A percentile compares a stretch with the other conserved stretches of the same genome.
These are phyloP conservation scores for Vidua chalybeata DNA, from an alignment of 2,113 vertebrate genomes.

Conservation along the genomic window DNA sequence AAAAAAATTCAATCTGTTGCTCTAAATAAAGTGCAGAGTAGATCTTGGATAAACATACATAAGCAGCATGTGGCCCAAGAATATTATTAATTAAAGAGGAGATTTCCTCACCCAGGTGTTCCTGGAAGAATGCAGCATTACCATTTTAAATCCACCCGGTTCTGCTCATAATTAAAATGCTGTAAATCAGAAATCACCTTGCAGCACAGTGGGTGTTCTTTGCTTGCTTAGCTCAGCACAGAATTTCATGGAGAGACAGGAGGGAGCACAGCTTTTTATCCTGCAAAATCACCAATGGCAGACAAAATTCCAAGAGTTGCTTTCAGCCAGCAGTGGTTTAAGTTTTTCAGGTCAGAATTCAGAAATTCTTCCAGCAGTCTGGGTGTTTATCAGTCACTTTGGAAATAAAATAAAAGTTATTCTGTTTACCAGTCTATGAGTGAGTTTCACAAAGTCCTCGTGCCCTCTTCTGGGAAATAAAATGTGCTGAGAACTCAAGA, in stretches of 20 bases:
- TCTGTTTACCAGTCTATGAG: background rate
- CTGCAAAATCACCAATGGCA: background rate
- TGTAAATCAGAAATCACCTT: background rate
- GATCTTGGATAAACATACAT: background rate
- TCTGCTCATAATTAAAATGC: background rate
- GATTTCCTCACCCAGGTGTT: background rate
- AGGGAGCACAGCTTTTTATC: background rate
- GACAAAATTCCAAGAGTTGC: background rate
- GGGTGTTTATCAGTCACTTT: background rate
- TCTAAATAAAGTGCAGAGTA: background rate
- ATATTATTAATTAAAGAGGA: background rate
- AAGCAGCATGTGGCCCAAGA: background rate
- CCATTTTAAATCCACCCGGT: background rate
- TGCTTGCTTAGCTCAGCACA: background rate
- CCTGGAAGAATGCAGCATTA: background rate
- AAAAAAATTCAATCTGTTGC: background rate
- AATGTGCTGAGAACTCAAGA: background rate
- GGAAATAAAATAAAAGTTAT: background rate
- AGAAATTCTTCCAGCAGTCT: background rate
- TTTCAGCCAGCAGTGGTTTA: background rate
- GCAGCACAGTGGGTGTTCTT: background rate
- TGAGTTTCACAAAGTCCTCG: background rate
- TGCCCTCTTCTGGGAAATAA: background rate
- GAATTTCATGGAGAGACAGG: background rate
- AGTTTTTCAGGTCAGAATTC: background rate